Base-by-base conservation (phyloP, 2,113 vertebrate species). In the Dicerorhinus sumatrensis region DNA sequence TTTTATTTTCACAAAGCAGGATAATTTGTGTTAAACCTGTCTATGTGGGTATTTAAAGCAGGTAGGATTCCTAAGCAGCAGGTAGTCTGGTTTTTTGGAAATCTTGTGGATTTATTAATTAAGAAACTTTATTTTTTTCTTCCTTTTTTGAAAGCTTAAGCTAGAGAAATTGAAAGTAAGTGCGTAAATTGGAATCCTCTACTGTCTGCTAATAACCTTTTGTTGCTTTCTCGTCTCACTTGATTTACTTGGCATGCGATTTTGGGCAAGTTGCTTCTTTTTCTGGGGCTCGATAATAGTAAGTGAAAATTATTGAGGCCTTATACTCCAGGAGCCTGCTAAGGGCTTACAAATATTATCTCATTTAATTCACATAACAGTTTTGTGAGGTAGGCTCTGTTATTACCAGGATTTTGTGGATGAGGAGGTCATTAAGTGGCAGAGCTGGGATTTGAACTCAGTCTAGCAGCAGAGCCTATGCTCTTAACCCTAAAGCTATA, bases 181-280 rank as follows among this genome's bases (percentile, higher is more conserved):
- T 85, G 54, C 60, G n/a, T 79, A 29, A 72, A 83, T 36, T 62
- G 62, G 63, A 31, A 65, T 83, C 42, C 23, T 75, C 11, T 56
- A 2, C 14, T 94, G 21, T 96, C 31, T 75, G 27, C 42, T 92
- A 36, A 17, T 84, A 79, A 58, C 36, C 6, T 79, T 79, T 48
- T 92, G 11, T 92, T 93, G 69, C 33, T 89, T 82, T 62, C 77
- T 72, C 83, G 76, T 72, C 36, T 91, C 42, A 89, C n/a, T 39
- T 92, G 14, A 70, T 25, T 94, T 79, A 73, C 42, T 92, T 88
- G 62, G 33, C 39, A 20, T 88, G 4, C 1, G 27, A 5, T 62
- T 69, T 91, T 42, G 60, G 86, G 75, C 54, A 95, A 67, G 21
- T 51, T 70, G 36, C 36, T 77, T 94, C 60, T 94, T 97, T 94